These are phyloP conservation scores for Drosophila arizonae DNA, from an alignment of 1,140 invertebrate genomes.

Conservation along the genomic window DNA sequence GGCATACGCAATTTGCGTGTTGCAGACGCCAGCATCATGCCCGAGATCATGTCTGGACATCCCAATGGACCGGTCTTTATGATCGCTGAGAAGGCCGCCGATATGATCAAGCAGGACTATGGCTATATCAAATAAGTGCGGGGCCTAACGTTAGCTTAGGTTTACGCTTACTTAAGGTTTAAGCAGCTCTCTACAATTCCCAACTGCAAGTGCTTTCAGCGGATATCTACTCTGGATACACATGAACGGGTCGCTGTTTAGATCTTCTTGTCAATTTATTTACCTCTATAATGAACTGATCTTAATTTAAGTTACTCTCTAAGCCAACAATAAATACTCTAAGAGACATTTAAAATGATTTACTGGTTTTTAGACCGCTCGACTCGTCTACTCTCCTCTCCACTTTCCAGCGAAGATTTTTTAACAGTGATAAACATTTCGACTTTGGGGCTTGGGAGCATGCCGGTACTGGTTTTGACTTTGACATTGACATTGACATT, in stretches of 20 bases:
- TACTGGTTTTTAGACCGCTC: background rate
- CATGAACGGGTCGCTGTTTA: conserved; percentile 35
- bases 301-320: conserved; percentile 60
- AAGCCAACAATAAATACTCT: conserved; percentile 55
- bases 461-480: conserved; percentile 4
- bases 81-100: conserved; percentile 89
- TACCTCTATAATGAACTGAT: conserved; percentile 62
- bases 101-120: conserved; percentile 86
- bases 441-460: background rate
- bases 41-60: conserved; percentile 85
- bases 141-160: conserved; percentile 27
- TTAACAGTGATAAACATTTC: background rate
- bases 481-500: conserved; percentile 66
- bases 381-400: background rate
- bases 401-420: background rate
- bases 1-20: conserved; percentile 89
- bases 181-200: conserved; percentile 21
- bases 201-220: background rate
- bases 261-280: conserved; percentile 24
- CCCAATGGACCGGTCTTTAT: conserved; percentile 87
- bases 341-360: conserved; percentile 4
- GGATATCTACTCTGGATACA: background rate
- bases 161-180: conserved; percentile 49
- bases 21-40: conserved; percentile 89
- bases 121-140: conserved; percentile 74